phyloP scores from a whole-genome alignment of 2,888 invertebrate genomes.

The Nyleta sp. region DNA sequence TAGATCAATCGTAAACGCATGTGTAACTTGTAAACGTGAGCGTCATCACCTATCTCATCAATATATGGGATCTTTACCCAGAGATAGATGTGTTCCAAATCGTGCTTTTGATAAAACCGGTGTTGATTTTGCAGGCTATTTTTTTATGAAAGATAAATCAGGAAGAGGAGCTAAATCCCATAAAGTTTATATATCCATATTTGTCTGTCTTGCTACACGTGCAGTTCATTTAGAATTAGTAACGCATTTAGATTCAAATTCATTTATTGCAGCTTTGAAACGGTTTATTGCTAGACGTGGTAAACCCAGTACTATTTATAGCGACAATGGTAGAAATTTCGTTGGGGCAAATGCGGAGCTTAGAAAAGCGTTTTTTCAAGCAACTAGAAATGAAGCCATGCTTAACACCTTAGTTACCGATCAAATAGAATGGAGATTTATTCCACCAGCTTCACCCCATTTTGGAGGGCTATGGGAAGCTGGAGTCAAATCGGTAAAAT shows the following conservation, averaged over 20 bases:
- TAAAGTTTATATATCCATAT: neutral
- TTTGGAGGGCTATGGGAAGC: too few species aligned
- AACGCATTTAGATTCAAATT: neutral
- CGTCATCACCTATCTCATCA: neutral
- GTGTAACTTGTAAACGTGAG: constrained; percentile 16
- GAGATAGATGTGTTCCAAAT: neutral
- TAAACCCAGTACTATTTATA: neutral
- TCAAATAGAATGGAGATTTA: too few species aligned
- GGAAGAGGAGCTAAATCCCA: neutral
- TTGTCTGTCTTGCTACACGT: constrained; percentile 1
- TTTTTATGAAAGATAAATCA: neutral
- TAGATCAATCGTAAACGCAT: neutral
- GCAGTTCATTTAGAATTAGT: constrained; percentile 13
- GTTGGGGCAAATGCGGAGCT: constrained; percentile 1
- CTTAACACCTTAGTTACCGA: too few species aligned
- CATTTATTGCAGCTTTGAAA: neutral
- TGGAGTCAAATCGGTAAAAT: too few species aligned
- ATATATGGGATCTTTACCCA: constrained; percentile 6
- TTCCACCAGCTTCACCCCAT: too few species aligned
- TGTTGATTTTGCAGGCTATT: neutral
- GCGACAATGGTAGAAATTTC: constrained; percentile 1
- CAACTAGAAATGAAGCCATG: neutral
- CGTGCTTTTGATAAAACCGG: neutral
- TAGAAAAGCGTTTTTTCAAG: neutral
- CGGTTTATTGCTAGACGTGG: neutral